Evolutionary conservation across 2,797 vertebrate genomes (phyloP).

Genomic region (Pristis pectinata): DNA sequence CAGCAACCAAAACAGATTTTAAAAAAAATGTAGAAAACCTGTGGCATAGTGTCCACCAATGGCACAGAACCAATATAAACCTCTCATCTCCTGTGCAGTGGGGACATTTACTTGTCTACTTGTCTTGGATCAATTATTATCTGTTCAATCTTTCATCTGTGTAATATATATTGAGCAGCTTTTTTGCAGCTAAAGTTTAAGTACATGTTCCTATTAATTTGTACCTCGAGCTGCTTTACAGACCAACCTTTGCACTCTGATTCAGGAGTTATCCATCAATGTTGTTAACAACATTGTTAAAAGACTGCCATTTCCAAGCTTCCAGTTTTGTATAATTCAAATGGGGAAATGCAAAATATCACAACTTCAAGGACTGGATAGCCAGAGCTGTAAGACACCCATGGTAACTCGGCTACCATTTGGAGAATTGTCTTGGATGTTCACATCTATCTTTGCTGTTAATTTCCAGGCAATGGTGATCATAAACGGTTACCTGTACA

Average conservation of each 20-base stretch:
- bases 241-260: background rate
- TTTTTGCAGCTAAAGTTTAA: background rate
- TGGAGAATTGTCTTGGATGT: background rate
- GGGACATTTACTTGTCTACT: background rate
- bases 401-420: background rate
- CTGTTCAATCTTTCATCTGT: background rate
- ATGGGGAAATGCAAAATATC: background rate
- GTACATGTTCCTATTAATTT: background rate
- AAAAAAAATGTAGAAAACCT: background rate
- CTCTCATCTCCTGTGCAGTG: background rate
- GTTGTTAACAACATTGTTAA: too few relatives aligned
- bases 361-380: too few relatives aligned
- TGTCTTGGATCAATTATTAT: background rate
- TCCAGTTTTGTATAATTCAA: background rate
- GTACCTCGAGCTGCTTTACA: background rate
- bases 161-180: background rate
- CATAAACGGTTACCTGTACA: slow-evolving; percentile 90
- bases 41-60: background rate
- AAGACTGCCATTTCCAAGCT: background rate
- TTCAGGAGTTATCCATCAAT: background rate
- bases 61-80: background rate
- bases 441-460: background rate
- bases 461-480: slow-evolving; percentile 70
- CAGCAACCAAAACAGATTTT: background rate
- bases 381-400: background rate